Evolutionary conservation across 2,888 invertebrate genomes (phyloP), one percentile per base, ranked within the genome.

Genomic region (Pseudococcus longispinus): DNA sequence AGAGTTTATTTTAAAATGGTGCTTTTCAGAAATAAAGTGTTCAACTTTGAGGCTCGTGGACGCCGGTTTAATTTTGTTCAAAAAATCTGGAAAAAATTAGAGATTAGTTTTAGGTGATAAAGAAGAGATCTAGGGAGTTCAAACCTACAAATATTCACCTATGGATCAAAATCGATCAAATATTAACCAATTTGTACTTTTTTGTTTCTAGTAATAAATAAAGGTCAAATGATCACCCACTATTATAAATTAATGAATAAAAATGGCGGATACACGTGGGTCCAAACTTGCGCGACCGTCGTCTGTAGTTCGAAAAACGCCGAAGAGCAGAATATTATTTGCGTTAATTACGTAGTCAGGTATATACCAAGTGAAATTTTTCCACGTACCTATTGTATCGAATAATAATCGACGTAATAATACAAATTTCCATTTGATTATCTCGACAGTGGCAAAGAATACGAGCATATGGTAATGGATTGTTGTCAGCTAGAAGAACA

Each of bases 261-360:
- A 91, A 95, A 94, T 89, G 98, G 98, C 8, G 98, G 98, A 51
- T 98, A 95, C 92, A 97, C 97, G 86, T 98, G 98, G 98, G 92
- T 98, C 90, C 98, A 98, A 91, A 97, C 97, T 0, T 98, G 98
- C 91, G 98, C 98, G 88, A 98, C 98, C 0, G 97, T 98, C 74
- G 96, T 98, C 87, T 98, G 97, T 92, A 97, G 95, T 90, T 95
- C 96, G 85, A 98, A 98, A 92, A 98, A 97, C 90, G 96, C 96
- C 8, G 98, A 98, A 88, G 98, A 98, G 91, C 98, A 98, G 91
- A 98, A 97, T 90, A 97, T 98, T 89, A 97, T 98, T 89, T 98
- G 98, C 90, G 97, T 98, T 90, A 98, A 98, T 92, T 98, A 98
- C 91, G 97, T 98, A 88, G 95, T 98, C 90, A 98, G 97, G 97